A percentile compares a stretch with the other conserved stretches of the same genome.
These are phyloP conservation scores for Protaetia brevitarsis DNA, from an alignment of 1,140 invertebrate species.

Conservation along the genomic window DNA sequence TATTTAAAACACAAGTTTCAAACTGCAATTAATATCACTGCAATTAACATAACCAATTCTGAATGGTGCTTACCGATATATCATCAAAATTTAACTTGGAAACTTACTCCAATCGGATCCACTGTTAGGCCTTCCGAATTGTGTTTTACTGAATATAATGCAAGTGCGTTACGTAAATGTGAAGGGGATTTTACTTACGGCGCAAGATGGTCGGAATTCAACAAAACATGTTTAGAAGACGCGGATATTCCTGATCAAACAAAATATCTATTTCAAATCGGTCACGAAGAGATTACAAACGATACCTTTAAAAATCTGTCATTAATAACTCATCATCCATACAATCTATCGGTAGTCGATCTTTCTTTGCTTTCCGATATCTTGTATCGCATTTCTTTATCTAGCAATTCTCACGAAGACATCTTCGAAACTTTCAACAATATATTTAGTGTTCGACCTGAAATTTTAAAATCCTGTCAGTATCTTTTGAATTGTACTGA, in stretches of 20 bases:
- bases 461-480: not conserved
- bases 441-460: not conserved
- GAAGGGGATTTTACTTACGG: not conserved
- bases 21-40: not conserved
- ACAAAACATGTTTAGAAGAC: not conserved
- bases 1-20: not conserved
- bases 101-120: not conserved
- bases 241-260: not conserved
- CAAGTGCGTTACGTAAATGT: not conserved
- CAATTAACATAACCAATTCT: not conserved
- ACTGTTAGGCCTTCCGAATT: not conserved
- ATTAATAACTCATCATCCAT: not conserved
- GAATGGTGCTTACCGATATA: constrained; percentile 20
- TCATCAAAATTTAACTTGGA: constrained; percentile 22
- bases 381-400: not conserved
- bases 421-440: not conserved
- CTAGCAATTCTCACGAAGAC: not conserved
- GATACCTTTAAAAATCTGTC: constrained; percentile 8
- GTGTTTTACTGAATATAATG: not conserved
- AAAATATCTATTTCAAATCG: not conserved
- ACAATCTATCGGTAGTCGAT: not conserved
- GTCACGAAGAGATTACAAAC: not conserved
- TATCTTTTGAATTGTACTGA: constrained; percentile 2
- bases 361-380: not conserved
- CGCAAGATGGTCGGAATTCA: not conserved